These are phyloP conservation scores for Parazoanthus atlanticus DNA, from an alignment of 92 coral and sea anemone genomes.

Conservation along the genomic window DNA sequence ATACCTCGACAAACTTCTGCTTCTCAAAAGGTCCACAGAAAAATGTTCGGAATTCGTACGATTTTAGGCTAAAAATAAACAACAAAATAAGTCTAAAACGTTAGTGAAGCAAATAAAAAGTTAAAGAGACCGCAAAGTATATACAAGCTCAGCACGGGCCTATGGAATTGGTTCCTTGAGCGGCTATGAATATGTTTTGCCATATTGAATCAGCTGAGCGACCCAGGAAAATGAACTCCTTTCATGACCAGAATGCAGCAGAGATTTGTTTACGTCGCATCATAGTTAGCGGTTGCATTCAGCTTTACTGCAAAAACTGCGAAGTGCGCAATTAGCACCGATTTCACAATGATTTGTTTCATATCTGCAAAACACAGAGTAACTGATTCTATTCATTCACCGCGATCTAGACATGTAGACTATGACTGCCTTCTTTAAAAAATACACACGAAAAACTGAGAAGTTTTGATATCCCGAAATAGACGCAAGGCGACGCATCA, in stretches of 20 bases:
- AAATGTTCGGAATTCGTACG: constrained; percentile 39
- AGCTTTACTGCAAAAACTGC: constrained; percentile 6
- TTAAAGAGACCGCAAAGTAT: not conserved
- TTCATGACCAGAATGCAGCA: not conserved
- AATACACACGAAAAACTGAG: not conserved
- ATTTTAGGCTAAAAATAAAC: constrained; percentile 38
- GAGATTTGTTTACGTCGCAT: constrained; percentile 35
- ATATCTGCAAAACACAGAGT: not conserved
- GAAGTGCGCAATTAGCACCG: not conserved
- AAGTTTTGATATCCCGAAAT: constrained; percentile 5
- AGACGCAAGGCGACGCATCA: not conserved
- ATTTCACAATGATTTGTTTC: not conserved
- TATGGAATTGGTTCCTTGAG: constrained; percentile 2
- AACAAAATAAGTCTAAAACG: constrained; percentile 9
- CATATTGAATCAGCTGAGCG: not conserved
- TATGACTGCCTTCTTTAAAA: not conserved
- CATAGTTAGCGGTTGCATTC: too few relatives aligned
- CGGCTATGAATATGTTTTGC: not conserved
- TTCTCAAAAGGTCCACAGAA: constrained; percentile 7
- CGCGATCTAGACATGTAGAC: not conserved
- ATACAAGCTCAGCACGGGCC: constrained; percentile 23
- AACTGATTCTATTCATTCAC: not conserved
- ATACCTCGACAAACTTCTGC: constrained; percentile 15
- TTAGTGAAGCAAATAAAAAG: constrained; percentile 11
- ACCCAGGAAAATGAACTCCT: not conserved